phyloP scores from a whole-genome alignment of 2,113 vertebrate species.

The Herpailurus yagouaroundi region DNA sequence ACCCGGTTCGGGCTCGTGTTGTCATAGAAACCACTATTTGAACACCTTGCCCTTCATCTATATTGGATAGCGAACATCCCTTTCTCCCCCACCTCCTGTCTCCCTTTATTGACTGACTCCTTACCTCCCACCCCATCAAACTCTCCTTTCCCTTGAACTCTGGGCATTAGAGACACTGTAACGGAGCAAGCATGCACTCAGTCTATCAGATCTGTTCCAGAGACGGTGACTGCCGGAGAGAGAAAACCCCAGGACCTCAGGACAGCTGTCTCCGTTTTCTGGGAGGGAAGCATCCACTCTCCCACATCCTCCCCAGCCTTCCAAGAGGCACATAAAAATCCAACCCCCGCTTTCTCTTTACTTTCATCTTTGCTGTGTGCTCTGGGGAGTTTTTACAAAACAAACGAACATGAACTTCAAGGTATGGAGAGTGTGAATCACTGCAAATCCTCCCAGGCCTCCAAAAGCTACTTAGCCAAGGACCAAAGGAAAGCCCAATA shows the following conservation, averaged over 20 bases:
- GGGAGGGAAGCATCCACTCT: neutral
- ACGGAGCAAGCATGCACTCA: neutral
- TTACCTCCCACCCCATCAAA: neutral
- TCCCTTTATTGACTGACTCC: neutral
- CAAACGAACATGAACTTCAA: constrained; percentile 77
- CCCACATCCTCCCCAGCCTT: constrained; percentile 31
- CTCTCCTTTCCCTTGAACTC: neutral
- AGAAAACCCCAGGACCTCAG: neutral
- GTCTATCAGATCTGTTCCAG: neutral
- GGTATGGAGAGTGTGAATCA: constrained; percentile 49
- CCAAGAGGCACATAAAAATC: constrained; percentile 38
- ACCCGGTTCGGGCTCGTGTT: neutral
- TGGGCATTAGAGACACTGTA: accelerated
- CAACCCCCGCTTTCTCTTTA: neutral
- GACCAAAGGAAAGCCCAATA: constrained; percentile 41
- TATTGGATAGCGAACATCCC: neutral
- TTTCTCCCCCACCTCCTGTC: neutral
- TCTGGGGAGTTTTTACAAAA: constrained; percentile 67
- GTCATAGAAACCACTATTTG: constrained; percentile 31
- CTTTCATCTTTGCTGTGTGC: constrained; percentile 57
- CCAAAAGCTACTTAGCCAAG: constrained; percentile 50
- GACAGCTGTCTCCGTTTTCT: neutral
- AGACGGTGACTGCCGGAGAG: neutral
- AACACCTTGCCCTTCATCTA: neutral
- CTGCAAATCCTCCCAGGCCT: constrained; percentile 38